A percentile compares a stretch with the other conserved stretches of the same genome.
phyloP scores from a whole-genome alignment of 92 coral and sea anemone species.

The Ricordea florida region DNA sequence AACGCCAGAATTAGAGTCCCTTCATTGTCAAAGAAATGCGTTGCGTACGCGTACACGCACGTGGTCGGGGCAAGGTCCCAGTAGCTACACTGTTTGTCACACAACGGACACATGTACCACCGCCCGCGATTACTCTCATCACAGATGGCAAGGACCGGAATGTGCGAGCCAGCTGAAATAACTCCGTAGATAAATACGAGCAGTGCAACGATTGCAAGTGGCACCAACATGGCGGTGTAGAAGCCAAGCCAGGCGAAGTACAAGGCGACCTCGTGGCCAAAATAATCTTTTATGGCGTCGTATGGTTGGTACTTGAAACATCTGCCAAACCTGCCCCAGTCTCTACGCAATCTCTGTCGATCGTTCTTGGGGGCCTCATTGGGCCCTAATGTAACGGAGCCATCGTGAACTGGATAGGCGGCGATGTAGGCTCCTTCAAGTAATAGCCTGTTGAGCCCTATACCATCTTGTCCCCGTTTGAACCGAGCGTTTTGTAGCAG shows the following conservation, averaged over 20 bases:
- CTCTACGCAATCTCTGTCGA: constrained; percentile 77
- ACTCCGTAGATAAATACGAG: constrained; percentile 83
- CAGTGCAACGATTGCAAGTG: constrained; percentile 76
- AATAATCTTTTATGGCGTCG: constrained; percentile 74
- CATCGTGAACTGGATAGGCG: constrained; percentile 78
- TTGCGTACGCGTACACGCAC: constrained; percentile 51
- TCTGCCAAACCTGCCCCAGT: constrained; percentile 87
- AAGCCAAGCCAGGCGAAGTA: constrained; percentile 95
- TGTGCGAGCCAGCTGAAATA: constrained; percentile 59
- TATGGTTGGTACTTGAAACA: constrained; percentile 84
- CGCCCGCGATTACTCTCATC: constrained; percentile 39
- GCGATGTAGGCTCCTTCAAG: constrained; percentile 58
- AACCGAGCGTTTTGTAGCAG: constrained; percentile 60
- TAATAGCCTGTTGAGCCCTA: constrained; percentile 61
- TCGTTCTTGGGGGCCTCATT: constrained; percentile 52
- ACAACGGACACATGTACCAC: constrained; percentile 93
- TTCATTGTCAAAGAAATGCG: constrained; percentile 75
- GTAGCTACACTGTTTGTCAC: constrained; percentile 90
- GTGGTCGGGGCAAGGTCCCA: constrained; percentile 77
- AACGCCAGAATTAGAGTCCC: constrained; percentile 66
- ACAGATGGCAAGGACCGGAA: constrained; percentile 79
- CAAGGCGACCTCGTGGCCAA: constrained; percentile 79
- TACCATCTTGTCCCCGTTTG: constrained; percentile 50
- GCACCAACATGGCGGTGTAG: constrained; percentile 83
- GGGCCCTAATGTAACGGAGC: constrained; percentile 39